These are phyloP conservation scores for Drosophila rhopaloa DNA, from an alignment of 1,140 invertebrate species.

Conservation along the genomic window DNA sequence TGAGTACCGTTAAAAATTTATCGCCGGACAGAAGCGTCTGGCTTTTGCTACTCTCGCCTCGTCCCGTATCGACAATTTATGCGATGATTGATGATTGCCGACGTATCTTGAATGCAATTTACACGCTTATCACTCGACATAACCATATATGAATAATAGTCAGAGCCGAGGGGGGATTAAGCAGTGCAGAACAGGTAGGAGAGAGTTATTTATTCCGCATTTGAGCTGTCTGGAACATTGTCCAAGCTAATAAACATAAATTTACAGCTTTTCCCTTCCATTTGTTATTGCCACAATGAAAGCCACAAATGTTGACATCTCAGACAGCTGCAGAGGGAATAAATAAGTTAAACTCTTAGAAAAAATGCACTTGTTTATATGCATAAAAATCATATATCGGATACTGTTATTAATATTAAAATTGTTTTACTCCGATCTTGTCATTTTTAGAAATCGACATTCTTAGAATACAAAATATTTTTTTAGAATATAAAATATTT, in stretches of 20 bases:
- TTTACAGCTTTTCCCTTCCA: slow-evolving; percentile 18
- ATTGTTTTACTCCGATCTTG: too few species aligned
- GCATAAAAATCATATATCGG: too few species aligned
- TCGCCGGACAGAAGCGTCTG: slow-evolving; percentile 10
- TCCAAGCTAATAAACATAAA: slow-evolving; percentile 50
- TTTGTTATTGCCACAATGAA: slow-evolving; percentile 28
- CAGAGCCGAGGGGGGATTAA: slow-evolving; percentile 22
- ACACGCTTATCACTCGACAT: slow-evolving; percentile 59
- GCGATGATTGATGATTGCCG: slow-evolving; percentile 70
- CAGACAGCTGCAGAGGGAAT: slow-evolving; percentile 17
- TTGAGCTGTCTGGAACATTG: slow-evolving; percentile 24
- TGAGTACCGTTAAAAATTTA: slow-evolving; percentile 56
- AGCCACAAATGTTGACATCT: slow-evolving; percentile 72
- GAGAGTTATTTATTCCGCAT: slow-evolving; percentile 25
- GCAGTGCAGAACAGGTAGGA: slow-evolving; percentile 28
- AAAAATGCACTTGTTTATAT: too few species aligned
- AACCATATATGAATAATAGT: slow-evolving; percentile 42
- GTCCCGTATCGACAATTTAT: slow-evolving; percentile 63
- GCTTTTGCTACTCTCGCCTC: slow-evolving; percentile 16
- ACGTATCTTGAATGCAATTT: slow-evolving; percentile 60
- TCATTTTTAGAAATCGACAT: too few species aligned
- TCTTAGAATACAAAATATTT: too few species aligned
- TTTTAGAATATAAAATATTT: too few species aligned
- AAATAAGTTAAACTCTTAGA: neutral
- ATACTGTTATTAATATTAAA: too few species aligned